Base-by-base conservation (phyloP, 1,140 invertebrate genomes). In the Eumaeus atala region DNA sequence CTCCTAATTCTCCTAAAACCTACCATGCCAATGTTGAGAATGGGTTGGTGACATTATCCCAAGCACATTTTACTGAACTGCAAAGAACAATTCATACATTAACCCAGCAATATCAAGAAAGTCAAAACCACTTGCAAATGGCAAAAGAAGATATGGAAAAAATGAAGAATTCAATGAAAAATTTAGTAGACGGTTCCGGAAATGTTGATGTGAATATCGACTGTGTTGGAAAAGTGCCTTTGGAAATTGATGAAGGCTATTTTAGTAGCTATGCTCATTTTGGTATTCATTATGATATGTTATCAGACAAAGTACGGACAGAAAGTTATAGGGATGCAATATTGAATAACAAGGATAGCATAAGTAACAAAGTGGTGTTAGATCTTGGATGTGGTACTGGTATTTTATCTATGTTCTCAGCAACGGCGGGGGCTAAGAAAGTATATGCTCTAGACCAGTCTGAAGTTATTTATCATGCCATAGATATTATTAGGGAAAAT, bases 221-320 rank as follows among this genome's bases (percentile, higher is more conserved):
- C 40, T 88, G 73, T 82, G 88, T 90, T 5, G 81, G 78, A 8
- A 84, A 84, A 65, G 87, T 90, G 53, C 82, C 85, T 61, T 66
- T 88, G 56, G 86, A 89, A 66, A 84, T 89, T 58, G 94, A 95
- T 70, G 90, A 92, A 66, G 91, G 92, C 61, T 99, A 99, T 87
- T 99, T 99, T 76, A 95, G 93, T 77, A 96, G 96, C 3, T 99
- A 99, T 84, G 95, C 96, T 56, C 97, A 99, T 88, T 98, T 97
- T 90, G 94, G 95, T 10, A 99, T 99, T 74, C 98, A 99, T 89
- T 95, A 98, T 87, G 96, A 96, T 76, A 97, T 97, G 96, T 84
- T 97, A 9, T 93, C 91, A 59, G 98, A 99, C 88, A 93, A 92
- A 88, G 91, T 98, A 9, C 89, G 98, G 57, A 99, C 98, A 9